phyloP scores from a whole-genome alignment of 2,113 vertebrate genomes.

The Chaetodon auriga region DNA sequence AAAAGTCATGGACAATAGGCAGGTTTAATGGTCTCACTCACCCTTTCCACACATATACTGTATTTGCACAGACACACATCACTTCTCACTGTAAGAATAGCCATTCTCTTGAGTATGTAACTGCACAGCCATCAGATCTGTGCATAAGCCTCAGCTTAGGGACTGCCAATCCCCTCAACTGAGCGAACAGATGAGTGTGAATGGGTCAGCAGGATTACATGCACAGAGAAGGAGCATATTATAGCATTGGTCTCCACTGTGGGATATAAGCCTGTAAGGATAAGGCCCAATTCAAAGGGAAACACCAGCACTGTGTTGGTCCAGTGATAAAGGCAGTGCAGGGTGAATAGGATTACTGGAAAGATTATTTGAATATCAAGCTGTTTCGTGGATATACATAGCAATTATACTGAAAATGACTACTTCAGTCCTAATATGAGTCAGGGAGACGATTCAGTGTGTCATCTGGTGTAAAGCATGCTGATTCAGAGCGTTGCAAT shows the following conservation, averaged over 20 bases:
- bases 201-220: slow-evolving; percentile 80
- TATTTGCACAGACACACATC: slow-evolving; percentile 2
- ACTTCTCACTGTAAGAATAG: slow-evolving; percentile 14
- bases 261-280: slow-evolving; percentile 54
- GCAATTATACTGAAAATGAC: slow-evolving; percentile 15
- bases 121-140: slow-evolving; percentile 71
- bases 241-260: slow-evolving; percentile 51
- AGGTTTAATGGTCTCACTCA: not conserved
- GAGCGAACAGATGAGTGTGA: slow-evolving; percentile 71
- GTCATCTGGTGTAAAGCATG: slow-evolving; percentile 27
- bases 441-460: slow-evolving; percentile 26
- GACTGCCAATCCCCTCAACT: slow-evolving; percentile 69
- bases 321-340: slow-evolving; percentile 29
- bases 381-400: slow-evolving; percentile 31
- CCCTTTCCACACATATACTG: not conserved
- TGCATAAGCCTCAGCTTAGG: slow-evolving; percentile 70
- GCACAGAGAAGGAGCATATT: slow-evolving; percentile 66
- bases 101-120: slow-evolving; percentile 50
- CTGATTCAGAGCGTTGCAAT: slow-evolving; percentile 41
- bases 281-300: slow-evolving; percentile 52
- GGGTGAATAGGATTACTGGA: slow-evolving; percentile 50
- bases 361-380: slow-evolving; percentile 35
- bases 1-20: not conserved
- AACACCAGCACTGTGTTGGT: slow-evolving; percentile 31
- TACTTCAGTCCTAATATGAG: slow-evolving; percentile 18